These are phyloP conservation scores for Neocloeon triangulifer DNA, from an alignment of 1,140 invertebrate genomes.

Conservation along the genomic window DNA sequence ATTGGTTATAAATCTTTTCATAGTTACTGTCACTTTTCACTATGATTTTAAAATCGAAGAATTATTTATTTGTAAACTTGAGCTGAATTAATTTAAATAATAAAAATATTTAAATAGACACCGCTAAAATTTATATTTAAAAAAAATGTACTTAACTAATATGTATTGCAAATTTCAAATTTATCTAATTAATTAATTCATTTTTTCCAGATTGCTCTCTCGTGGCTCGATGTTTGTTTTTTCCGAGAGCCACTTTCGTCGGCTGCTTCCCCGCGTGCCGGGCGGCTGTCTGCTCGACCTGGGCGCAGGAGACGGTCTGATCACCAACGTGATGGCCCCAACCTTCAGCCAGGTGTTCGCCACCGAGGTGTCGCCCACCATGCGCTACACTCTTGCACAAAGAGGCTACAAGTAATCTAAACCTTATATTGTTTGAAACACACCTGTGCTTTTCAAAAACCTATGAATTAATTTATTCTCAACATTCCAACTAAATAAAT, in stretches of 20 bases:
- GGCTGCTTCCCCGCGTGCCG: constrained; percentile 31
- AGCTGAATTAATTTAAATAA: no score
- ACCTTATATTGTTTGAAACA: background rate
- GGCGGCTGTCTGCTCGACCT: constrained; percentile 46
- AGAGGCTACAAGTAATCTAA: constrained; percentile 48
- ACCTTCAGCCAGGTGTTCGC: constrained; percentile 53
- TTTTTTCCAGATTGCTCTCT: constrained; percentile 41
- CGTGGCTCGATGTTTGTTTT: constrained; percentile 87
- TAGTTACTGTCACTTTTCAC: no score
- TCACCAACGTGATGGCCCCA: constrained; percentile 48
- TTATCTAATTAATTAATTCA: no score
- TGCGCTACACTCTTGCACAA: constrained; percentile 44
- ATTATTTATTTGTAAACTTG: no score
- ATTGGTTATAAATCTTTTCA: no score
- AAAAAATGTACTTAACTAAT: no score
- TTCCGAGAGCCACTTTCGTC: constrained; percentile 47
- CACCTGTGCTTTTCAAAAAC: background rate
- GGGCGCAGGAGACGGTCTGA: constrained; percentile 78
- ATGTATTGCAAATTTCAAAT: no score
- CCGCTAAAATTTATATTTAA: no score
- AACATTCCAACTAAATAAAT: no score
- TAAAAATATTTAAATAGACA: no score
- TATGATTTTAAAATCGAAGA: no score
- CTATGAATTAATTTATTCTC: no score
- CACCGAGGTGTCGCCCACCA: constrained; percentile 67